Evolutionary conservation across 2,888 invertebrate species (phyloP), one percentile per base, ranked within the genome.

Genomic region (Tromatobia lineatoria): DNA sequence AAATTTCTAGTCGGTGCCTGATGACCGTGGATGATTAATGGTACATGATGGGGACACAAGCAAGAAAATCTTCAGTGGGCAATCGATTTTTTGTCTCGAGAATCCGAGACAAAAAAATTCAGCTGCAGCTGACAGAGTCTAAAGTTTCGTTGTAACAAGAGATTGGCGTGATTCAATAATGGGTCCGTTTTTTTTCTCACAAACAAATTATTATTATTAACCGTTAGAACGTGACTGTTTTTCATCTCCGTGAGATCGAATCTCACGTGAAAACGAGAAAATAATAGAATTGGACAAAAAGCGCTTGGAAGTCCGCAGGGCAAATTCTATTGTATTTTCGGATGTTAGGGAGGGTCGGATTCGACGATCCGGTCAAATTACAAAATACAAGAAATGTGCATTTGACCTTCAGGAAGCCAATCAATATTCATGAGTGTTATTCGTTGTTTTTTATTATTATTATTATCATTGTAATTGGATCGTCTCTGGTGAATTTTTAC

Each of bases 1-100:
- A 38, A 74, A 80, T 61, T 75, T 50, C 29, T 13, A 23, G 45
- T 29, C 70, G 75, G 15, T 52, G 47, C 20, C 50, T 73, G 34
- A 45, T 23, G 73, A 73, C n/a, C 73, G 57, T 73, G 23, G 15
- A 73, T 73, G 79, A 71, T 73, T 64, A 64, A 66, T 34, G 29
- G 20, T 38, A 10, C 3, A 25, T 42, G 64, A 3, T 20, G 18
- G 38, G 42, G 64, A 64, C 34, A 34, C 34, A 11, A 4, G 13
- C 23, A 25, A 57, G 34, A 47, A 47, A 69, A 13, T 29, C 18
- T 66, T 8, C 34, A 61, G 8, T n/a, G 18, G 34, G 29, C 29
- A 61, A 61, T 61, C 61, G 61, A 38, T 61, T 34, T 29, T 38
- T 59, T 29, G 15, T 15, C 59, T 34, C 59, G 15, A 8, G 25